These are phyloP conservation scores for Drosophila prosaltans DNA, from an alignment of 1,140 invertebrate species.

Conservation along the genomic window DNA sequence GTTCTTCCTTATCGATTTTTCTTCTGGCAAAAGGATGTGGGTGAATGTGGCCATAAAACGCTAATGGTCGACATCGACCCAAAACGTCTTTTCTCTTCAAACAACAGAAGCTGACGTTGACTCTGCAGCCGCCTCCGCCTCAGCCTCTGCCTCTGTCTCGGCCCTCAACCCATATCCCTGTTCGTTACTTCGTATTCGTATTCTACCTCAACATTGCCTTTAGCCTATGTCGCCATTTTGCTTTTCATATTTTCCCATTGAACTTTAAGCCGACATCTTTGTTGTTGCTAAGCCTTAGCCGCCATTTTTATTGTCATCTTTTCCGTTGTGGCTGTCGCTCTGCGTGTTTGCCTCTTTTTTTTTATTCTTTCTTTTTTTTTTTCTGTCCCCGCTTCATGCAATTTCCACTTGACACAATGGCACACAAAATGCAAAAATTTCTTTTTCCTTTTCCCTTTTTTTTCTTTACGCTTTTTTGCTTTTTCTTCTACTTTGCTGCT, in stretches of 20 bases:
- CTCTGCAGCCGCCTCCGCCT: not conserved
- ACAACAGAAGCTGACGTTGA: constrained; percentile 41
- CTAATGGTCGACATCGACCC: constrained; percentile 59
- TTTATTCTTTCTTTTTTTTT: constrained; percentile 55
- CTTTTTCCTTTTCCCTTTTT: constrained; percentile 25
- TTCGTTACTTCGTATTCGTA: not conserved
- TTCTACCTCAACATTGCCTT: not conserved
- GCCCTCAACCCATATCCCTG: not conserved
- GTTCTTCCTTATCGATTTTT: constrained; percentile 65
- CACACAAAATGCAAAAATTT: constrained; percentile 78
- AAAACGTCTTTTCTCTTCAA: constrained; percentile 18
- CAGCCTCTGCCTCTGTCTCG: too few relatives aligned
- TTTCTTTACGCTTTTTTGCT: constrained; percentile 1
- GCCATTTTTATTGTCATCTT: constrained; percentile 78
- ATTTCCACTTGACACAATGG: constrained; percentile 80
- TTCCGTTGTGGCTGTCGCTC: constrained; percentile 56
- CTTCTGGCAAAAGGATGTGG: constrained; percentile 23
- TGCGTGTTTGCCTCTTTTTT: constrained; percentile 69
- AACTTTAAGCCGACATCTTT: constrained; percentile 65
- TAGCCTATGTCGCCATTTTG: constrained; percentile 60
- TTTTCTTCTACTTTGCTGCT: constrained; percentile 5
- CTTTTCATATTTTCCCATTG: constrained; percentile 72
- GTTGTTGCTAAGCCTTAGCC: constrained; percentile 46
- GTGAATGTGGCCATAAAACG: constrained; percentile 65
- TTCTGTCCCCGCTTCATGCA: constrained; percentile 49